Percentiles rank a stretch among this genome's conserved stretches.
These are phyloP conservation scores for Microctonus brassicae DNA, from an alignment of 2,888 invertebrate species.

Conservation along the genomic window DNA sequence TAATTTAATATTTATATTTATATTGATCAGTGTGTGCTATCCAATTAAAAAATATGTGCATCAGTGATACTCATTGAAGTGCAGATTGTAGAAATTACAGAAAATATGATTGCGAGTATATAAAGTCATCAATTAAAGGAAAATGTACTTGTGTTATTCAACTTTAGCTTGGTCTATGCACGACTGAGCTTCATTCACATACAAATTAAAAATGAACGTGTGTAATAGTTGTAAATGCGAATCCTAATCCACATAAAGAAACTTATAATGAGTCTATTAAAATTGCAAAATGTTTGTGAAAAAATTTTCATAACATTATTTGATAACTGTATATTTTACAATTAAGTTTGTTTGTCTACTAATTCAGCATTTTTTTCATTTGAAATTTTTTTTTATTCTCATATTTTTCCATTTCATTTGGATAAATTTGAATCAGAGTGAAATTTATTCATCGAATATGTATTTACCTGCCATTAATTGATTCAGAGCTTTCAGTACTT, in stretches of 20 bases:
- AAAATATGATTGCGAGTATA: constrained; percentile 11
- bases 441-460: constrained; percentile 3
- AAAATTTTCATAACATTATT: too few species aligned
- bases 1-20: too few species aligned
- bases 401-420: too few species aligned
- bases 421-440: neutral
- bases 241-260: too few species aligned
- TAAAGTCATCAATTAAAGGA: constrained; percentile 47
- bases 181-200: neutral
- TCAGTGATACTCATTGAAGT: neutral
- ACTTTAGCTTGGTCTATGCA: neutral
- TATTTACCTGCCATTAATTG: neutral
- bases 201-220: neutral
- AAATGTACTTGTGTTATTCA: constrained; percentile 16
- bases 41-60: constrained; percentile 32
- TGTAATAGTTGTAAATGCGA: neutral
- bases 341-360: too few species aligned
- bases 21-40: neutral
- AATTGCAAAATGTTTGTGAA: too few species aligned
- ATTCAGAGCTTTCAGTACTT: neutral
- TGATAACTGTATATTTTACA: too few species aligned
- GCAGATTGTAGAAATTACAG: neutral
- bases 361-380: neutral
- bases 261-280: too few species aligned
- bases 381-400: neutral